Conservation (phyloP, 2,888 invertebrate species). For the Drosophila ezoana region DNA sequence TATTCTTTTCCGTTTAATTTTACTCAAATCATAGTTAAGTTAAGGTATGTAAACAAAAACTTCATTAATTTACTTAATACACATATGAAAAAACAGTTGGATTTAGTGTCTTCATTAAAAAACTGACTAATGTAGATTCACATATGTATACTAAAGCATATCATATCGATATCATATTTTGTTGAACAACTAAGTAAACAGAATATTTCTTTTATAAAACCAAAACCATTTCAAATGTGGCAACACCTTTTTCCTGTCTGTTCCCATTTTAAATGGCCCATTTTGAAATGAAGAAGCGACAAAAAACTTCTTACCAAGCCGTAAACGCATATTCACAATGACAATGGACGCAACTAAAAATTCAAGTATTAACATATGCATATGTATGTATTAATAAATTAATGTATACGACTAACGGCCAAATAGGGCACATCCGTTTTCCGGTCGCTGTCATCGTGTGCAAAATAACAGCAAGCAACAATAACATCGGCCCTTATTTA, state of each 20-base stretch:
- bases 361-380: conserved; percentile 13
- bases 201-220: too few relatives aligned
- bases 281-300: conserved; percentile 23
- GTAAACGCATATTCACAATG: conserved; percentile 56
- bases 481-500: conserved; percentile 47
- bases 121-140: too few relatives aligned
- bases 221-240: conserved; percentile 12
- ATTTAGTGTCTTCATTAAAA: too few relatives aligned
- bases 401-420: conserved; percentile 35
- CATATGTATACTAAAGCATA: too few relatives aligned
- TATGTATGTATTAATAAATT: not conserved
- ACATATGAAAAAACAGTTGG: too few relatives aligned
- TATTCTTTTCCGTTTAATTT: too few relatives aligned
- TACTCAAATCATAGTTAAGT: too few relatives aligned
- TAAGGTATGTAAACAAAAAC: too few relatives aligned
- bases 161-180: too few relatives aligned
- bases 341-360: conserved; percentile 50
- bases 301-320: conserved; percentile 36
- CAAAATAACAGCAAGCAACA: conserved; percentile 44
- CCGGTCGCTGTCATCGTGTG: conserved; percentile 54
- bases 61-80: too few relatives aligned
- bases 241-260: conserved; percentile 55
- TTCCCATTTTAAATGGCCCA: conserved; percentile 38
- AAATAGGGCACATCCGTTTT: conserved; percentile 77
- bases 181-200: too few relatives aligned